Evolutionary conservation across 2,797 vertebrate genomes (phyloP), one percentile per base, ranked within the genome.

Genomic region (Neosilurus hyrtlii): DNA sequence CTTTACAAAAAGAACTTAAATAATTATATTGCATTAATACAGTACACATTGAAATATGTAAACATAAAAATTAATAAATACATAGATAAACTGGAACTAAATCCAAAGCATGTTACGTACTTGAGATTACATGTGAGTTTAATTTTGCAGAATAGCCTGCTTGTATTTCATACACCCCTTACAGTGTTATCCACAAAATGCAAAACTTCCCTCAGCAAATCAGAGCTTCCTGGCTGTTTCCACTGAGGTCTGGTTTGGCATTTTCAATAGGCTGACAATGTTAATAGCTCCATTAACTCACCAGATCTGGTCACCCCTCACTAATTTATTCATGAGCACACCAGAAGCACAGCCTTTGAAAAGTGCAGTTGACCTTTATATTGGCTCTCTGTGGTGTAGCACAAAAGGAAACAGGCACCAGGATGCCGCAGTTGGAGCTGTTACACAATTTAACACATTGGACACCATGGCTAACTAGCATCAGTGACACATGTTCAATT

Each of bases 301-400:
- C 76, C 79, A 87, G 82, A 83, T 86, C 83, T 88, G 80, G 68
- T 80, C 83, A 86, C 78, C 83, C 85, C 75, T 81, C 75, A 80
- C 83, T 89, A 80, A 88, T 89, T 87, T 88, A 89, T 89, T 88
- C 85, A 89, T 88, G 79, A 86, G 86, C 86, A 86, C 79, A 74
- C 84, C 84, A 85, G 85, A 83, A 86, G 72, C 73, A 63, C 68
- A 76, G 81, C 59, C 84, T 88, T 88, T 87, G 83, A 88, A 88
- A 88, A 80, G 67, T 87, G 83, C 82, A 88, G 86, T 82, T 88
- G 89, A 89, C 89, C 86, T 89, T 89, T 88, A 85, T 75, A 86
- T 80, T 80, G 73, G 70, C 57, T 78, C 82, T 84, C 71, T 81
- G 68, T 67, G 73, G 79, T 68, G 74, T 18, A 84, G 85, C 70